Percentiles rank a stretch among this genome's conserved stretches.
These are phyloP conservation scores for Cygnus buccinator DNA, from an alignment of 2,113 vertebrate species.

Conservation along the genomic window DNA sequence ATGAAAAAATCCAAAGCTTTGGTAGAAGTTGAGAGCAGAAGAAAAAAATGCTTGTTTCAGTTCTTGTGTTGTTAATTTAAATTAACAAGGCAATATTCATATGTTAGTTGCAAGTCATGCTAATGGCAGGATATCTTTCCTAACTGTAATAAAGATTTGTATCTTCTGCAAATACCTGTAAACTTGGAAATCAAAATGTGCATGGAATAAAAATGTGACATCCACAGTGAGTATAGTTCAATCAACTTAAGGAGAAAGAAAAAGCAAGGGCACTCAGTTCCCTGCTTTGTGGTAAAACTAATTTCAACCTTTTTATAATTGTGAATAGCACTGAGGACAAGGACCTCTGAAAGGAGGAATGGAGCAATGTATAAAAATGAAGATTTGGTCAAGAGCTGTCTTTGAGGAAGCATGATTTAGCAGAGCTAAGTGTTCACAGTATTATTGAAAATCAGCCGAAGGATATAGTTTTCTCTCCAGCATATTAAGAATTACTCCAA, in stretches of 20 bases:
- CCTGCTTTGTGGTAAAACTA: neutral
- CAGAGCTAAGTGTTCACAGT: neutral
- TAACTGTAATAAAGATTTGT: neutral
- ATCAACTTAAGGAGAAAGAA: neutral
- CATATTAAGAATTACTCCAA: neutral
- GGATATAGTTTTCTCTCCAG: neutral
- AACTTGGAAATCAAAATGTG: neutral
- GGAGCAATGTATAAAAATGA: neutral
- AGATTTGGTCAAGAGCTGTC: neutral
- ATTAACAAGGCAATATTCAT: neutral
- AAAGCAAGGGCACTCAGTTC: neutral
- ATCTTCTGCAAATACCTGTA: neutral
- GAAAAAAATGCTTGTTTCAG: rapidly evolving
- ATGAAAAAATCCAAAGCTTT: neutral
- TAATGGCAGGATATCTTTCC: neutral
- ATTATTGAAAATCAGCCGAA: neutral
- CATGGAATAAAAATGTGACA: neutral
- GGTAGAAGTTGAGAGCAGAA: neutral
- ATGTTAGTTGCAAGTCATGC: neutral
- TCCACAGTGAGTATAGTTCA: neutral
- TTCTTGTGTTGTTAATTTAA: neutral
- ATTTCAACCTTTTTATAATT: neutral
- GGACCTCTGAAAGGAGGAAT: neutral
- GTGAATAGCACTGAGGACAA: neutral
- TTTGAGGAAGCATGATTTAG: neutral